Evolutionary conservation across 2,113 vertebrate species (phyloP), one percentile per base, ranked within the genome.

Genomic region (Suricata suricatta): DNA sequence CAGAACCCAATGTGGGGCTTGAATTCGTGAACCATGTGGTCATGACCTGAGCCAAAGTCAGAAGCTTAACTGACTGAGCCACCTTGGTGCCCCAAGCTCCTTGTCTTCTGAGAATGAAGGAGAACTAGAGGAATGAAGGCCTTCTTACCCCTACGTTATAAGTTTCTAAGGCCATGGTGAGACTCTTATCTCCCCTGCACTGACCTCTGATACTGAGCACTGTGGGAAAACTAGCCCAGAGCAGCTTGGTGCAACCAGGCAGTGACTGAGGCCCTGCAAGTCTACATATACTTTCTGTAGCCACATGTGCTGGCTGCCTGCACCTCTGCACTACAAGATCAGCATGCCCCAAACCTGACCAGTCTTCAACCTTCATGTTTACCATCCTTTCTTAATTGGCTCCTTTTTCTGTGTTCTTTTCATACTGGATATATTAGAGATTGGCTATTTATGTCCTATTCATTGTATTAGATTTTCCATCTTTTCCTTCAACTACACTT

Each of bases 291-390:
- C 11, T 60, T 13, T 44, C 79, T 15, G 1, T 4, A 19, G 47
- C 3, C 17, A 57, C 0, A 1, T 27, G 8, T 1, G 0, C 50
- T 44, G 5, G 41, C 19, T 16, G 21, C 38, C 9, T 23, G 33
- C 21, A 68, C 23, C 4, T 52, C 44, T 88, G 23, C 4, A 57
- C 12, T 15, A 82, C 79, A 77, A 77, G 63, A 21, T 81, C 50
- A 47, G 12, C 9, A 23, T 52, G 14, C 31, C 23, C 15, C 17
- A 52, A 54, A 29, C 21, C 2, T 13, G 63, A 69, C 35, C 16
- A 5, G 16, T 41, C 68, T 82, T 81, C 89, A n/a, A 64, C 29
- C 27, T 8, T n/a, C 17, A 16, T 33, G 35, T 89, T 92, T 74
- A 63, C n/a, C 25, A 41, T n/a, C 52, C 29, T 95, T 27, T 19